Base-by-base conservation (phyloP, 2,888 invertebrate species). In the Philonicus albiceps region DNA sequence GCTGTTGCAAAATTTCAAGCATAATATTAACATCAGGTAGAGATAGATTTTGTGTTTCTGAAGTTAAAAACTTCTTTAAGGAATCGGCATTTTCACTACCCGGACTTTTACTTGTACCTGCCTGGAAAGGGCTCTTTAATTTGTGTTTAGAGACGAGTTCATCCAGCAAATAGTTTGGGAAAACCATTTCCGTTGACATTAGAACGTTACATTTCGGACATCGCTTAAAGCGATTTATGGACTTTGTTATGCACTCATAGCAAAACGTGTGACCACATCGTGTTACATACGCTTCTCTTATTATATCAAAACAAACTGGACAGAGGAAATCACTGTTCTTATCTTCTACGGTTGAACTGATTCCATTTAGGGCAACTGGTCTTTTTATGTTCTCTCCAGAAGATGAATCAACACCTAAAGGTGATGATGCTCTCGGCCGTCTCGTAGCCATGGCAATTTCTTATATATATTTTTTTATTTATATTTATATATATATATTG, bases 201-300 rank as follows among this genome's bases (percentile, higher is more conserved):
- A 97, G 93, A 2, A 94, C 93, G 16, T 94, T 95, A 91, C 98
- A 98, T 91, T 97, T 96, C 1, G 98, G 97, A 91, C 98, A 98
- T 75, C 96, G 93, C 87, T 95, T 94, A 87, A 93, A 93, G 2
- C 93, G 92, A 89, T 95, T 95, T 55, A 96, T 93, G 2, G 95
- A 94, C 89, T 94, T 94, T 27, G 93, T 92, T 80, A 98, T 96
- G 92, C 98, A 98, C 22, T 94, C 94, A 90, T 95, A 95, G 92
- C 98, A 98, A 93, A 97, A 98, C 1, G 97, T 97, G 91, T 98
- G 98, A 0, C 98, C 98, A 92, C 98, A 98, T 89, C 96, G 95
- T 0, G 98, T 98, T 90, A 98, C 97, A 92, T 97, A 96, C 0
- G 98, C 97, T 91, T 97, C 97, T 89, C 96, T 96, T 87, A 98